A percentile compares a stretch with the other conserved stretches of the same genome.
Evolutionary conservation across 2,797 vertebrate genomes (phyloP).

Genomic region (Pseudochromis fuscus): DNA sequence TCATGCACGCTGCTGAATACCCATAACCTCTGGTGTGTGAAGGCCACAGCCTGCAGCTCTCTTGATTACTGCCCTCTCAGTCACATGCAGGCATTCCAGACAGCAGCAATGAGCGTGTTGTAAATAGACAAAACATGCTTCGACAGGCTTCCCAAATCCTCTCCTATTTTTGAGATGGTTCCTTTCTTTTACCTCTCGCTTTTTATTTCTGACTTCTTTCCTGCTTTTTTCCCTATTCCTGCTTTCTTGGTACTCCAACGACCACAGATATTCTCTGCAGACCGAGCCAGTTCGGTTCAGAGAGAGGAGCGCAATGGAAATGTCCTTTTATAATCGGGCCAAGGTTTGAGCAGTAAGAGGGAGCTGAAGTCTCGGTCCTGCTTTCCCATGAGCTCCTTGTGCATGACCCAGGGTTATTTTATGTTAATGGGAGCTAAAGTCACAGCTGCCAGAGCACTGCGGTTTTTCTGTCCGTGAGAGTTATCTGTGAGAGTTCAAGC

Average conservation of each 20-base stretch:
- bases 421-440: conserved; percentile 52
- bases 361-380: conserved; percentile 20
- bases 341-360: conserved; percentile 30
- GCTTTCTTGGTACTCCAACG: conserved; percentile 46
- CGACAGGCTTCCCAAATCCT: conserved; percentile 54
- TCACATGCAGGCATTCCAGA: conserved; percentile 70
- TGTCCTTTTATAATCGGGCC: conserved; percentile 47
- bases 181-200: conserved; percentile 29
- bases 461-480: conserved; percentile 57
- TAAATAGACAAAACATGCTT: conserved; percentile 74
- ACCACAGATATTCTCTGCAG: conserved; percentile 62
- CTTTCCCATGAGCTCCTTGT: conserved; percentile 62
- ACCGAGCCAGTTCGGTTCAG: conserved; percentile 39
- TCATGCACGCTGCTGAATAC: conserved; percentile 50
- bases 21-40: conserved; percentile 43
- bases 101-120: conserved; percentile 59
- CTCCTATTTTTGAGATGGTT: conserved; percentile 54
- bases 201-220: conserved; percentile 40
- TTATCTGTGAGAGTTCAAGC: conserved; percentile 35
- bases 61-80: conserved; percentile 62
- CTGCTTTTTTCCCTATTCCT: conserved; percentile 42
- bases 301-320: conserved; percentile 56
- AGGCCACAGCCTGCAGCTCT: conserved; percentile 55
- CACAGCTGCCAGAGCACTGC: conserved; percentile 48
- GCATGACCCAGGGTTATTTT: conserved; percentile 55